Percentiles rank a stretch among this genome's conserved stretches.
Evolutionary conservation across 2,113 vertebrate species (phyloP).

Genomic region (Hippocampus comes): DNA sequence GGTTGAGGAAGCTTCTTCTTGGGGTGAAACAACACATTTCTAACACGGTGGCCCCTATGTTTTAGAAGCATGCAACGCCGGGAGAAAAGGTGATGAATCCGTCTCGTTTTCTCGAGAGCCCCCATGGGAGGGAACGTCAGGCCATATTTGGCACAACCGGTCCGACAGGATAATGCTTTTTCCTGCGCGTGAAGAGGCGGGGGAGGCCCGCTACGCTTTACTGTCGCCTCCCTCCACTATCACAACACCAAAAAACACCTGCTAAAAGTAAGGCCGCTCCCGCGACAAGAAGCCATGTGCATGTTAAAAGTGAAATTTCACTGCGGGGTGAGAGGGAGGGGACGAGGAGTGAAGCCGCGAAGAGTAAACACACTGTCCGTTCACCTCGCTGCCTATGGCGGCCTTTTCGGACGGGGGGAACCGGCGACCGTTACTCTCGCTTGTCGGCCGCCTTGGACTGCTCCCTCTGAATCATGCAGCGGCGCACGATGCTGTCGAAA

Average conservation of each 20-base stretch:
- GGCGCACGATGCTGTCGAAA: slow-evolving; percentile 94
- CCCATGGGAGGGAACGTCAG: slow-evolving; percentile 26
- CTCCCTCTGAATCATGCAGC: slow-evolving; percentile 92
- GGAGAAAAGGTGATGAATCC: slow-evolving; percentile 13
- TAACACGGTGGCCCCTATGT: slow-evolving; percentile 20
- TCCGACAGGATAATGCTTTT: slow-evolving; percentile 41
- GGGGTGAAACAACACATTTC: slow-evolving; percentile 32
- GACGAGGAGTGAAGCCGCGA: slow-evolving; percentile 18
- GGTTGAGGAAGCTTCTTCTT: slow-evolving; percentile 6
- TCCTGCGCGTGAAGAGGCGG: slow-evolving; percentile 15
- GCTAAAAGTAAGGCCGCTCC: slow-evolving; percentile 43
- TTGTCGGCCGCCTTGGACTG: slow-evolving; percentile 81
- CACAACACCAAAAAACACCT: slow-evolving; percentile 19
- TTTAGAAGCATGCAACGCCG: slow-evolving; percentile 28
- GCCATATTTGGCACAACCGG: slow-evolving; percentile 50
- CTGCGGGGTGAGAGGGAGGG: slow-evolving; percentile 30
- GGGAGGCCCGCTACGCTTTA: slow-evolving; percentile 14
- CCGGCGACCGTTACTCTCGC: slow-evolving; percentile 72
- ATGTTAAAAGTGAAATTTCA: slow-evolving; percentile 44
- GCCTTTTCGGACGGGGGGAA: neutral
- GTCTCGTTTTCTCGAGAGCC: slow-evolving; percentile 27
- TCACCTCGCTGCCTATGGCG: slow-evolving; percentile 3
- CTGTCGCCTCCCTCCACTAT: slow-evolving; percentile 21
- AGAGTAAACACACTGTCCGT: slow-evolving; percentile 47
- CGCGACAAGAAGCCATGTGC: slow-evolving; percentile 38